Evolutionary conservation across 2,797 vertebrate genomes (phyloP).

Genomic region (Melanotaenia nigrans): DNA sequence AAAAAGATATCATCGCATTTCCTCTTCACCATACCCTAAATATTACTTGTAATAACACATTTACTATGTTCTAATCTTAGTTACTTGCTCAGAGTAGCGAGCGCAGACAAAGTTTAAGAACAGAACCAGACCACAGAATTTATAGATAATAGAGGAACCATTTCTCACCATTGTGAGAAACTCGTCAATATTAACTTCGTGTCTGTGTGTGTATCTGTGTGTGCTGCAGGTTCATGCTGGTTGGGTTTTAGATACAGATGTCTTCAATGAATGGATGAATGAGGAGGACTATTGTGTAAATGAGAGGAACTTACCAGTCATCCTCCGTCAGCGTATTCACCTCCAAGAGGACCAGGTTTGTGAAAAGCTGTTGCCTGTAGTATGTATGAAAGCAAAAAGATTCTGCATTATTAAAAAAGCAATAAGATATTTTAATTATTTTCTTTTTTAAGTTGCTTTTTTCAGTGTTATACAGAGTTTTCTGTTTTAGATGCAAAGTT

Average conservation of each 20-base stretch:
- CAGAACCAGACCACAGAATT: background rate
- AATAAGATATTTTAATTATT: background rate
- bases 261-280: constrained; percentile 98
- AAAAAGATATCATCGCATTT: background rate
- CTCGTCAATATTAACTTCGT: background rate
- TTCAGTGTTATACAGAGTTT: background rate
- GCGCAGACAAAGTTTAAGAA: background rate
- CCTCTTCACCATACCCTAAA: background rate
- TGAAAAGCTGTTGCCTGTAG: constrained; percentile 1
- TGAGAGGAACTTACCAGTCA: constrained; percentile 86
- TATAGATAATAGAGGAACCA: background rate
- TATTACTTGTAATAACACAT: background rate
- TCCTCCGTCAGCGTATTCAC: constrained; percentile 74
- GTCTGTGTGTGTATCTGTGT: background rate
- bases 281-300: constrained; percentile 97
- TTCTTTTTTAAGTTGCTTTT: background rate
- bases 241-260: constrained; percentile 93
- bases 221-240: constrained; percentile 88
- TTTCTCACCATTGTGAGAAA: background rate
- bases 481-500: background rate
- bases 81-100: background rate
- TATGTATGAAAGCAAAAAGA: background rate
- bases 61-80: background rate
- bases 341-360: constrained; percentile 78
- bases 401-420: background rate